These are phyloP conservation scores for Centruroides sculpturatus DNA, from an alignment of 1,140 invertebrate species.

Conservation along the genomic window DNA sequence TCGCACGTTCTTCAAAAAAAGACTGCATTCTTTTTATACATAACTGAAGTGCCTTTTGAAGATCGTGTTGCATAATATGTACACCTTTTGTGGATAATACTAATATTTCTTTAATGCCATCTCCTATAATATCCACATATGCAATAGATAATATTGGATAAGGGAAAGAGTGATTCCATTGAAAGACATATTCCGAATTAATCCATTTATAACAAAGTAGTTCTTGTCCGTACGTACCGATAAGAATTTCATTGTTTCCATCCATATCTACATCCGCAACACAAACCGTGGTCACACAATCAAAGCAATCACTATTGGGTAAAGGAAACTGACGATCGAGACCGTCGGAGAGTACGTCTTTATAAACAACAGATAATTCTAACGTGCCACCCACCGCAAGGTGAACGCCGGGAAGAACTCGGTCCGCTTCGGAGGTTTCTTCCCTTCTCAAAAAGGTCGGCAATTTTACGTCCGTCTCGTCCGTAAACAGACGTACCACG, in stretches of 20 bases:
- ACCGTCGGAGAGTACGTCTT: constrained; percentile 34
- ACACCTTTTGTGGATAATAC: constrained; percentile 50
- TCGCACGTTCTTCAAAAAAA: no score
- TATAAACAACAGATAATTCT: constrained; percentile 42
- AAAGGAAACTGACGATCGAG: constrained; percentile 20
- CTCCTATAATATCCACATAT: constrained; percentile 48
- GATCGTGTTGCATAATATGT: constrained; percentile 41
- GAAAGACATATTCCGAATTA: constrained; percentile 5
- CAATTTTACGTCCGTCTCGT: no score
- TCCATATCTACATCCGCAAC: constrained; percentile 57
- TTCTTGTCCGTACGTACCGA: constrained; percentile 51
- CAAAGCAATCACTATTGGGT: constrained; percentile 38
- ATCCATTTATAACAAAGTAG: background rate
- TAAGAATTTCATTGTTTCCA: constrained; percentile 49
- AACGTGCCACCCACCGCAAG: constrained; percentile 42
- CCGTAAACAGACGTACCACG: no score
- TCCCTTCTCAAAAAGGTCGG: no score
- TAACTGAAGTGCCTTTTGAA: background rate
- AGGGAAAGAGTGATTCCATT: constrained; percentile 29
- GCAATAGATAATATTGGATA: constrained; percentile 45
- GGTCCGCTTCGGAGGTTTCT: no score
- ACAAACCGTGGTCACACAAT: constrained; percentile 42
- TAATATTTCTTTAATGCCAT: constrained; percentile 50
- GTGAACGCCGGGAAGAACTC: constrained; percentile 28
- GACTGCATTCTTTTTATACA: constrained; percentile 6